Evolutionary conservation across 2,113 vertebrate species (phyloP).

Genomic region (Bucco capensis): DNA sequence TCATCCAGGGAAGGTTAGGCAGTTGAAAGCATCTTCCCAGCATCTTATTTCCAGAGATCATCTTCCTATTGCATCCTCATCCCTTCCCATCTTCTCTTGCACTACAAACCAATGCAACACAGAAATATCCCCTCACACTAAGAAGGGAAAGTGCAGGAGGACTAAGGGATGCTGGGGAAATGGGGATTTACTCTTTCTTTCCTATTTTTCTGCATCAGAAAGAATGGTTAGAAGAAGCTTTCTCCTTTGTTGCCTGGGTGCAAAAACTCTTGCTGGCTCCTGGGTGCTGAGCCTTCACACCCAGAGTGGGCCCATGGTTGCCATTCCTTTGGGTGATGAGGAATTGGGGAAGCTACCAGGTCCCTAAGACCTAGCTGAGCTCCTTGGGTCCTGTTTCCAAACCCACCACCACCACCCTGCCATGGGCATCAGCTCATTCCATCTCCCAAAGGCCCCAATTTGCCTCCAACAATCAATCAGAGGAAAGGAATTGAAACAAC

Average conservation of each 20-base stretch:
- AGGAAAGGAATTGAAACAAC: rapidly evolving
- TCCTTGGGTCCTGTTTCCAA: not conserved
- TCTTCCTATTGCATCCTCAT: not conserved
- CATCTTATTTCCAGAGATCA: no score
- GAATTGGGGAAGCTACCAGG: not conserved
- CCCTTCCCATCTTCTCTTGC: not conserved
- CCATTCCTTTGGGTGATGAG: rapidly evolving
- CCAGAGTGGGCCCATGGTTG: rapidly evolving
- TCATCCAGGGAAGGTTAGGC: not conserved
- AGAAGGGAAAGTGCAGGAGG: rapidly evolving
- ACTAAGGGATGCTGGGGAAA: not conserved
- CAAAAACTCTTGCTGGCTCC: rapidly evolving
- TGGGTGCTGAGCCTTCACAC: not conserved
- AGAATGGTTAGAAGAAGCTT: not conserved
- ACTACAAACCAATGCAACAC: rapidly evolving
- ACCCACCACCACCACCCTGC: not conserved
- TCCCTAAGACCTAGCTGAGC: not conserved
- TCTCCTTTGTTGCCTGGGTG: not conserved
- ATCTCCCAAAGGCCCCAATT: rapidly evolving
- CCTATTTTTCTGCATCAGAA: not conserved
- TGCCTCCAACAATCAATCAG: rapidly evolving
- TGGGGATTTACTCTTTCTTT: not conserved
- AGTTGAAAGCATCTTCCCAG: not conserved
- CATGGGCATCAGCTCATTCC: rapidly evolving
- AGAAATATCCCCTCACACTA: rapidly evolving